Evolutionary conservation across 2,797 vertebrate genomes (phyloP).

Genomic region (Tragopan temminckii): DNA sequence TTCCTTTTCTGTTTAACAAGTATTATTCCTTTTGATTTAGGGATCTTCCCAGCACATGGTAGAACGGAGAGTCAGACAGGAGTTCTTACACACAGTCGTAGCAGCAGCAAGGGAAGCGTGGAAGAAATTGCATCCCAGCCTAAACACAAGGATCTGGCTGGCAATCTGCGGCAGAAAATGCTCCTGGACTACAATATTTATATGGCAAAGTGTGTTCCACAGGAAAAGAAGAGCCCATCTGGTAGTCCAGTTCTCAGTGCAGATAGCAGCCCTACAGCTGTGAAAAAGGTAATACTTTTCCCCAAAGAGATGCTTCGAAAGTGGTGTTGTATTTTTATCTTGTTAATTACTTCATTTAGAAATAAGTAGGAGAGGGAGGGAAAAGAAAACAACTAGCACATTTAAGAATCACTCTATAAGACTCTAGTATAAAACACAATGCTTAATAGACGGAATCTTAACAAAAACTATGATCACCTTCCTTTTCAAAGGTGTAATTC

Average conservation of each 20-base stretch:
- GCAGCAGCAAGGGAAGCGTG: conserved; percentile 90
- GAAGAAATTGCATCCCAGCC: conserved; percentile 88
- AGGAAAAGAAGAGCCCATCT: conserved; percentile 81
- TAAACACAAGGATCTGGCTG: conserved; percentile 85
- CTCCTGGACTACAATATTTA: conserved; percentile 91
- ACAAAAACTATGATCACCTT: no score
- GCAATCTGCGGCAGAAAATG: conserved; percentile 82
- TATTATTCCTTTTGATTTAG: conserved; percentile 69
- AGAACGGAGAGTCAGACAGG: conserved; percentile 76
- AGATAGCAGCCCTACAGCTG: conserved; percentile 91
- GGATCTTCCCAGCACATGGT: conserved; percentile 78
- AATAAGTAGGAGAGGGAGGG: background rate
- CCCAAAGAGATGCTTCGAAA: background rate
- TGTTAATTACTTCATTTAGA: background rate
- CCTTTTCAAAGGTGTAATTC: no score
- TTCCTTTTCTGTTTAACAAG: background rate
- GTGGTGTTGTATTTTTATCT: background rate
- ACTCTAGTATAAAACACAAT: no score
- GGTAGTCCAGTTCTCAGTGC: conserved; percentile 87
- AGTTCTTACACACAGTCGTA: conserved; percentile 87
- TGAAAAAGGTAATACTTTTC: conserved; percentile 88
- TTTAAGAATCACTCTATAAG: no score
- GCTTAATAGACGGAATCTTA: no score
- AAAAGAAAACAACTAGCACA: background rate
- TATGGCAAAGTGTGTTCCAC: conserved; percentile 91